Evolutionary conservation across 2,797 vertebrate genomes (phyloP).

Genomic region (Gallinago nigripennis): DNA sequence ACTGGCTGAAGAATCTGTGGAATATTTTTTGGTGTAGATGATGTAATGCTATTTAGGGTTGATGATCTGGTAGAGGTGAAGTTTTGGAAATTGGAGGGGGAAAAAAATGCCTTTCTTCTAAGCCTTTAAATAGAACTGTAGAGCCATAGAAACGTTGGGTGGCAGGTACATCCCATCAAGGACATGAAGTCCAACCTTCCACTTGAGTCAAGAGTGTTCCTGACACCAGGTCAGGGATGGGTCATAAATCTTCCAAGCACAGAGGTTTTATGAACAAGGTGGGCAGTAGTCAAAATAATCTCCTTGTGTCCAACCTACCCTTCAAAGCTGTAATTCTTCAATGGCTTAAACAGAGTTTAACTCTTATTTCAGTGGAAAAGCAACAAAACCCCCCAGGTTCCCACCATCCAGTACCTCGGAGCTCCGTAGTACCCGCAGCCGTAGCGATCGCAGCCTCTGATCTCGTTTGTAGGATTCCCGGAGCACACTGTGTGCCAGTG

Average conservation of each 20-base stretch:
- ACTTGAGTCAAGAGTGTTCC: not conserved
- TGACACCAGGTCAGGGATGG: accelerated
- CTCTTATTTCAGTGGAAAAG: not conserved
- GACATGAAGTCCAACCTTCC: not conserved
- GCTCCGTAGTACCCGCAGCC: conserved; percentile 74
- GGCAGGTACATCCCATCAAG: not conserved
- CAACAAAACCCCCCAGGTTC: accelerated
- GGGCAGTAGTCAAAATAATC: not conserved
- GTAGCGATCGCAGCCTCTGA: conserved; percentile 68
- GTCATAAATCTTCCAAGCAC: not conserved
- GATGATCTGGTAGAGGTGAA: not conserved
- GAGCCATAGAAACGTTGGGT: not conserved
- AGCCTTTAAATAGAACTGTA: not conserved
- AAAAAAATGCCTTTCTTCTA: not conserved
- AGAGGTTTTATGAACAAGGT: not conserved
- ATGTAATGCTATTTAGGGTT: too few relatives aligned
- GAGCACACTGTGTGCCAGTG: conserved; percentile 69
- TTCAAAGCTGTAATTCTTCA: not conserved
- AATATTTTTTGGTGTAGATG: not conserved
- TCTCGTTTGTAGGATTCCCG: conserved; percentile 72
- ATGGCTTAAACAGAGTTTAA: not conserved
- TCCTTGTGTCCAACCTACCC: not conserved
- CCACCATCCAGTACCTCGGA: conserved; percentile 45
- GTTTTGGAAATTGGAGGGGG: not conserved
- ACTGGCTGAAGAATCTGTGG: not conserved